Evolutionary conservation across 2,113 vertebrate genomes (phyloP).

Genomic region (Tachysurus fulvidraco): DNA sequence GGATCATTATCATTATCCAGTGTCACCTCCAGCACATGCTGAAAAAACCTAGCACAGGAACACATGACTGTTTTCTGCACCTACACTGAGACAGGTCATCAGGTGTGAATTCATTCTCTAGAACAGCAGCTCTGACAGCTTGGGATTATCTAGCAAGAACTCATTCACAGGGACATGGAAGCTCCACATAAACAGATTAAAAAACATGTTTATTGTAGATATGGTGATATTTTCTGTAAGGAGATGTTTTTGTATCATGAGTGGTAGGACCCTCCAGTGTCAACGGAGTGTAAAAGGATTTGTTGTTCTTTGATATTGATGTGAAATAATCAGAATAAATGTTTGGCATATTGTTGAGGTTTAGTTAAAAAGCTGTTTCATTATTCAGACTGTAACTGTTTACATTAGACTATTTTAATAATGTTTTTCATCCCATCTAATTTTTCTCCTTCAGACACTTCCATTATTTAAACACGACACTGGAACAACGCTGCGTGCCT

Average conservation of each 20-base stretch:
- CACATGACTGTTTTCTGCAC: background rate
- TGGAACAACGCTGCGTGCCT: conserved; percentile 38
- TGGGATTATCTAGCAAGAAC: too few relatives aligned
- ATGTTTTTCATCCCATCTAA: background rate
- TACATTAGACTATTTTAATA: background rate
- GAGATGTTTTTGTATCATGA: background rate
- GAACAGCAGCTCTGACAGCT: too few relatives aligned
- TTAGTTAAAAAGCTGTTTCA: background rate
- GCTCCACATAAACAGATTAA: background rate
- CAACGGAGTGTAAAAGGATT: too few relatives aligned
- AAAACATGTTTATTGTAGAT: too few relatives aligned
- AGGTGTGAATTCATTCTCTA: background rate
- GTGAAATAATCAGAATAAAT: background rate
- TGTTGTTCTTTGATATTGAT: background rate
- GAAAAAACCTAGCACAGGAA: background rate
- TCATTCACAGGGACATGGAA: too few relatives aligned
- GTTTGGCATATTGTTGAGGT: background rate
- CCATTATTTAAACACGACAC: conserved; percentile 44
- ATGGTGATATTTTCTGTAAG: too few relatives aligned
- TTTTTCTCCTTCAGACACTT: conserved; percentile 40
- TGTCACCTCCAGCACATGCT: background rate
- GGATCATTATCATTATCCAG: background rate
- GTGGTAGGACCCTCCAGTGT: too few relatives aligned
- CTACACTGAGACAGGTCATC: background rate
- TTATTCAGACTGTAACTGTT: background rate